phyloP scores from a whole-genome alignment of 2,888 invertebrate genomes.

The Globia sparganii region DNA sequence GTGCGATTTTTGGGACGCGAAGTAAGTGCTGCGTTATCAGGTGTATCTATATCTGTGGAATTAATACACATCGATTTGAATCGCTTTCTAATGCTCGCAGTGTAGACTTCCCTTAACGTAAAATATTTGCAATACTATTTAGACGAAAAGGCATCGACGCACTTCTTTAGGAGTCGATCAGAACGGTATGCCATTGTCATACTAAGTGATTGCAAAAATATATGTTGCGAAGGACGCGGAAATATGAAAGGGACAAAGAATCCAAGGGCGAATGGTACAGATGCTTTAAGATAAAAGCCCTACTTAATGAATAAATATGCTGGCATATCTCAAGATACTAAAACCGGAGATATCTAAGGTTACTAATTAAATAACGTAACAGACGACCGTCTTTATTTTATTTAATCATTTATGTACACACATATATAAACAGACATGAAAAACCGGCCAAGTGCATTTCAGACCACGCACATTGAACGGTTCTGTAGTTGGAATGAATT shows the following conservation, averaged over 20 bases:
- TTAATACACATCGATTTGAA: too few species aligned
- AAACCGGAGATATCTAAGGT: neutral
- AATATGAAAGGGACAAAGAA: conserved; percentile 33
- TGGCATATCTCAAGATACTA: neutral
- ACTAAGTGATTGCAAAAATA: conserved; percentile 50
- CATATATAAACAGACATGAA: too few species aligned
- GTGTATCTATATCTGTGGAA: too few species aligned
- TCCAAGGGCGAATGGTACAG: conserved; percentile 23
- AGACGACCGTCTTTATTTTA: neutral
- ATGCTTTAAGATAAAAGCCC: conserved; percentile 30
- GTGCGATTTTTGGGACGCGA: too few species aligned
- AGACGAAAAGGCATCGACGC: neutral
- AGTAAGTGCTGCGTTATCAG: too few species aligned
- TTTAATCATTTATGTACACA: too few species aligned
- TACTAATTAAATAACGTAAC: neutral
- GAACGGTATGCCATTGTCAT: conserved; percentile 48
- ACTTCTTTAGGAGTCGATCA: conserved; percentile 3
- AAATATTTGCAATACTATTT: neutral
- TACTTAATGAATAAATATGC: neutral
- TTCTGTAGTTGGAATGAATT: too few species aligned
- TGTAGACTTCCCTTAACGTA: neutral
- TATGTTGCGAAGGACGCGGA: conserved; percentile 8
- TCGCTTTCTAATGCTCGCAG: neutral
- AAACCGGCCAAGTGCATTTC: too few species aligned
- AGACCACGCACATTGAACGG: too few species aligned